Conservation (phyloP, 2,888 invertebrate genomes). For the Diarsia dahlii region DNA sequence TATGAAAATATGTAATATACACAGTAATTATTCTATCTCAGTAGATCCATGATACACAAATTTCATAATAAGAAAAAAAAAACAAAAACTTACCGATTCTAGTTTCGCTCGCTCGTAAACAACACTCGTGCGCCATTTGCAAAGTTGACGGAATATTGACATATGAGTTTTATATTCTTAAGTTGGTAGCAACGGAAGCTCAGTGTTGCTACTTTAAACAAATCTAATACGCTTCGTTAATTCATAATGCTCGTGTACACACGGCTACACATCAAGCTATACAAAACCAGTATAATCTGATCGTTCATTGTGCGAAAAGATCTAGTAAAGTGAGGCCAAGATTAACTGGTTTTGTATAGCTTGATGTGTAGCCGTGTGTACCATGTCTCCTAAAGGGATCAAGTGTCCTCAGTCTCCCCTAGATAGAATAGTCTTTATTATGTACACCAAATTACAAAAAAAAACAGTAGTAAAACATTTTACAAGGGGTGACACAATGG, state of each 20-base stretch:
- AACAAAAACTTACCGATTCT: constrained; percentile 14
- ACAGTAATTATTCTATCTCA: constrained; percentile 13
- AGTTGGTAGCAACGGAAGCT: constrained; percentile 16
- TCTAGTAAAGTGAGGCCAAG: too few relatives aligned
- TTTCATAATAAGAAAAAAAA: constrained; percentile 4
- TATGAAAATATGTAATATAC: constrained; percentile 14
- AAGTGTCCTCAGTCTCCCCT: too few relatives aligned
- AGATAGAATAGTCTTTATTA: too few relatives aligned
- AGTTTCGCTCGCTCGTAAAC: neutral
- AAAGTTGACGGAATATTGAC: constrained; percentile 22
- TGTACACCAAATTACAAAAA: too few relatives aligned
- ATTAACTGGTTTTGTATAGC: too few relatives aligned
- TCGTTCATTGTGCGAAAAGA: too few relatives aligned
- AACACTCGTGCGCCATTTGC: neutral
- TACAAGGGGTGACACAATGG: too few relatives aligned
- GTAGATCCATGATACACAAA: constrained; percentile 2
- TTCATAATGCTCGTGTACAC: neutral
- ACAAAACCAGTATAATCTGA: too few relatives aligned
- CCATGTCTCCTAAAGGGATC: too few relatives aligned
- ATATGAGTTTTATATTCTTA: constrained; percentile 9
- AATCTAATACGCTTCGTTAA: neutral
- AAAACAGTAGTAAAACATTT: too few relatives aligned
- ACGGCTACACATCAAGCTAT: too few relatives aligned
- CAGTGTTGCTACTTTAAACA: constrained; percentile 2
- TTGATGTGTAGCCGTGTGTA: too few relatives aligned